Base-by-base conservation (phyloP, 2,888 invertebrate species). In the Amiota minor region DNA sequence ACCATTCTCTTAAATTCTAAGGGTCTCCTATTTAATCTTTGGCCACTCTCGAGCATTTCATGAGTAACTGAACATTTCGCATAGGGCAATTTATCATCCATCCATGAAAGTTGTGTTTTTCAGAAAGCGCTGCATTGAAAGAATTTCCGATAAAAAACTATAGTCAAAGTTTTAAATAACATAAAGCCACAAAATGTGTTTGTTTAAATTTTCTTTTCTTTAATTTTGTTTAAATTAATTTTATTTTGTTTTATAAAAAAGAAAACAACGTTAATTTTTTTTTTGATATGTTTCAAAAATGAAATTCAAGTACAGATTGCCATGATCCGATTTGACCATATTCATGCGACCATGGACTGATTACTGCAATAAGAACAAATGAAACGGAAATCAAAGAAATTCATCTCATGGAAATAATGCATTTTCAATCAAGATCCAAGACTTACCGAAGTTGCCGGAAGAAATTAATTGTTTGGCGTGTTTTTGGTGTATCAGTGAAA, bases 381-480 rank as follows among this genome's bases (percentile, higher is more conserved):
- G 23, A 2, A 50, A 10, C 0, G 8, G 46, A 61, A 47, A 1
- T 23, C 12, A 45, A 49, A 1, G 47, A 0, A 18, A 0, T 12
- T 0, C 11, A n/a, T 6, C 12, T 6, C 9, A 46, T 35, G 71
- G 12, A 67, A n/a, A 11, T 9, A n/a, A 11, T 9, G 20, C 18
- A 49, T 16, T 20, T 64, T 10, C n/a, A 23, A 20, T 9, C 20
- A 64, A 14, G 16, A 47, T n/a, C 18, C 20, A 3, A 16, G 16
- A 59, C 10, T 1, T 2, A 83, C 83, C 83, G 74, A 55, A 83
- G 23, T 20, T 83, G 83, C 55, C 83, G 70, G 12, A 80, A 83
- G 9, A 83, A 83, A 71, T 83, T 83, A 1, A 83, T 76, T 59
- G 72, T 82, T 46, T 75, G 77, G 64, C 85, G 85, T 9, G 35